Evolutionary conservation across 2,888 invertebrate genomes (phyloP).

Genomic region (Panopea generosa): DNA sequence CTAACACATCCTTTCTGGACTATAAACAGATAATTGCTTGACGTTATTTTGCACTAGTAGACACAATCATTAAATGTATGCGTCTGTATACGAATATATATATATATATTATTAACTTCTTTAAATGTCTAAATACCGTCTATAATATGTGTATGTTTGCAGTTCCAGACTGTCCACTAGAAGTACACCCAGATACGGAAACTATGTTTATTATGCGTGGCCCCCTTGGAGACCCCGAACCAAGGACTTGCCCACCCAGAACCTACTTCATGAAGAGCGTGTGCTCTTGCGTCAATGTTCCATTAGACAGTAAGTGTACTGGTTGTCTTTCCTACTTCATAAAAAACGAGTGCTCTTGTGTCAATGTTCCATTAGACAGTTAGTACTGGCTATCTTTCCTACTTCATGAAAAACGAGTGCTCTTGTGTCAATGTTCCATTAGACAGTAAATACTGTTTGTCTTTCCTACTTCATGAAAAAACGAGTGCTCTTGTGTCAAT

Average conservation of each 20-base stretch:
- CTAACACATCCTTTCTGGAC: too few relatives aligned
- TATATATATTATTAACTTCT: too few relatives aligned
- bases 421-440: conserved; percentile 52
- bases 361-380: conserved; percentile 53
- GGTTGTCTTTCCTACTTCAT: conserved; percentile 52
- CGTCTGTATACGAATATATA: too few relatives aligned
- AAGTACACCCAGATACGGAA: conserved; percentile 51
- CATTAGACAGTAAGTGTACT: conserved; percentile 52
- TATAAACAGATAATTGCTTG: too few relatives aligned
- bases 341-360: conserved; percentile 49
- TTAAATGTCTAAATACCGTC: too few relatives aligned
- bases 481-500: conserved; percentile 55
- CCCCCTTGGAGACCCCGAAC: conserved; percentile 54
- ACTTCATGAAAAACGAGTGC: conserved; percentile 45
- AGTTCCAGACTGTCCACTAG: conserved; percentile 56
- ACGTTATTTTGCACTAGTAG: too few relatives aligned
- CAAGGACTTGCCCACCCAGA: conserved; percentile 51
- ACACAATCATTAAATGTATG: too few relatives aligned
- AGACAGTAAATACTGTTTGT: conserved; percentile 56
- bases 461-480: conserved; percentile 40
- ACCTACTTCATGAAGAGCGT: conserved; percentile 48
- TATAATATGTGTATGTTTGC: background rate
- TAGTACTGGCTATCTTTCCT: conserved; percentile 21
- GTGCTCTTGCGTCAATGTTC: conserved; percentile 55
- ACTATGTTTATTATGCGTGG: conserved; percentile 63